Conservation (phyloP, 2,113 vertebrate species). For the Circaetus gallicus region DNA sequence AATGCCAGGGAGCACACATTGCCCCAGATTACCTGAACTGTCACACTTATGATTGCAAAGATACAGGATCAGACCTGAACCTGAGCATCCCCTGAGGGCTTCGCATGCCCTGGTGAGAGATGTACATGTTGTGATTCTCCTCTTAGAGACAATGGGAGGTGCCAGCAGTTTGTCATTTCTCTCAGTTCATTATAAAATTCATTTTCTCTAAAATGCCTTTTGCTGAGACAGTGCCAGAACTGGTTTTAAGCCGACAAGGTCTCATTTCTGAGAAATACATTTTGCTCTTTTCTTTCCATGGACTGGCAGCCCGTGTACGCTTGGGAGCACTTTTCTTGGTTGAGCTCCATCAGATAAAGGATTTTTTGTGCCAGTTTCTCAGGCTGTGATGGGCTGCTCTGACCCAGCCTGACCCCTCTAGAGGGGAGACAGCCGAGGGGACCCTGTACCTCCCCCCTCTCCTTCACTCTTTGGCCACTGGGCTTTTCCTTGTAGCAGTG, state of each 20-base stretch:
- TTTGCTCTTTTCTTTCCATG: not conserved
- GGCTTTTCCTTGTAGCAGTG: not conserved
- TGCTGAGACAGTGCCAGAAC: not conserved
- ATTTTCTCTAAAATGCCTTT: slow-evolving; percentile 11
- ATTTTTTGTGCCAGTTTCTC: not conserved
- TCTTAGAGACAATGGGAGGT: not conserved
- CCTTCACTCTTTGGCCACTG: not conserved
- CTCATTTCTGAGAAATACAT: slow-evolving; percentile 15
- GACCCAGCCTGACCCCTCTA: not conserved
- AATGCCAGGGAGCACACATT: not conserved
- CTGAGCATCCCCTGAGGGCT: not conserved
- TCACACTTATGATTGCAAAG: not conserved
- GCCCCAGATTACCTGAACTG: not conserved
- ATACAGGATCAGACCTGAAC: slow-evolving; percentile 34
- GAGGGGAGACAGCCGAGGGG: not conserved
- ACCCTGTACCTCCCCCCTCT: not conserved
- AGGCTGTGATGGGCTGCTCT: not conserved
- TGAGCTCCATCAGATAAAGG: not conserved
- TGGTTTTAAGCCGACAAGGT: not conserved
- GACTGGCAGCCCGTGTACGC: not conserved
- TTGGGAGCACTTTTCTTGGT: not conserved
- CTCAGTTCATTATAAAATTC: not conserved
- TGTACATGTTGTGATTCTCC: not conserved
- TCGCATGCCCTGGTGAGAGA: not conserved
- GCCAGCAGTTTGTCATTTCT: not conserved